Base-by-base conservation (phyloP, 1,140 invertebrate species). In the Cydia pomonella region DNA sequence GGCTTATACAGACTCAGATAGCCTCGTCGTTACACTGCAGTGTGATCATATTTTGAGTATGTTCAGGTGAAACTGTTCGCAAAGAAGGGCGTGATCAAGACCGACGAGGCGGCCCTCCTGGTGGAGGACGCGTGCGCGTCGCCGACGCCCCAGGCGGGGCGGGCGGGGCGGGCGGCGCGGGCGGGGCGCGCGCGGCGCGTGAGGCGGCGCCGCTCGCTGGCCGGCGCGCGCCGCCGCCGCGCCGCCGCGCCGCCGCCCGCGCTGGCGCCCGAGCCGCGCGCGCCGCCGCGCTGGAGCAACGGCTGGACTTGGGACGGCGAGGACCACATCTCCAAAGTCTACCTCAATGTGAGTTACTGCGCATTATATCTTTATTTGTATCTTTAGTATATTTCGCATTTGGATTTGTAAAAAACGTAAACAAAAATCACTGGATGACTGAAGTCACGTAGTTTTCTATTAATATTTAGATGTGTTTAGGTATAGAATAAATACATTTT, bases 261-360 rank as follows among this genome's bases (percentile, higher is more conserved):
- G 1, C 83, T 80, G 1, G 81, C 85, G 18, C 27, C 78, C 6
- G 82, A 84, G 62, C 83, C 85, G 0, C 81, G 87, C 71, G 77
- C 81, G 3, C 83, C 86, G 16, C 96, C 97, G 3, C 96, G 96
- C 76, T 98, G 97, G 96, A 97, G 96, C 80, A 98, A 98, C 84
- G 97, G 97, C 5, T 99, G 98, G 98, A 95, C 95, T 72, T 98
- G 97, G 97, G 95, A 97, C 84, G 97, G 98, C 41, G 95, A 97
- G 82, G 93, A 97, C 10, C 97, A 96, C 82, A 94, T 97, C 84
- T 95, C 96, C 63, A 96, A 96, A 94, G 97, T 98, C 80, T 98
- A 96, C 93, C 93, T 98, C 81, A 97, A 97, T 93, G 97, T 98
- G 94, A 96, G 95, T 95, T 66, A 50, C 3, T 1, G 7, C 9